Percentiles rank a stretch among this genome's conserved stretches.
phyloP scores from a whole-genome alignment of 2,797 vertebrate genomes.

The Microctenopoma lineatum region DNA sequence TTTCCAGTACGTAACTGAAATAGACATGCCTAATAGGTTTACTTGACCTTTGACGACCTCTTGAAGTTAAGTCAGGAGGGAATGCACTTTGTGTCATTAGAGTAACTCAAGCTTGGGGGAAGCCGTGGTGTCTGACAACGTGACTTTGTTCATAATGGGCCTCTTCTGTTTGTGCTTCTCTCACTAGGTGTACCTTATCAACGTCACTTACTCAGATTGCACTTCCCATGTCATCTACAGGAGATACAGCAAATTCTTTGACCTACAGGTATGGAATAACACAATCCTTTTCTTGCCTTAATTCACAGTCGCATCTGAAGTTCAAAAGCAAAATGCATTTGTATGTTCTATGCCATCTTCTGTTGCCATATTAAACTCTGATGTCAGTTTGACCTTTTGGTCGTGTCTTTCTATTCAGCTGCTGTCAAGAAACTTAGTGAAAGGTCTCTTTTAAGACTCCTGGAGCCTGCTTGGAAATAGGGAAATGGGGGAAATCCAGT shows the following conservation, averaged over 20 bases:
- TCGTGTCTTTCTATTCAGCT: slow-evolving; percentile 40
- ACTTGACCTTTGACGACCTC: slow-evolving; percentile 63
- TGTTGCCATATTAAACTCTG: slow-evolving; percentile 16
- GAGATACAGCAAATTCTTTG: slow-evolving; percentile 99
- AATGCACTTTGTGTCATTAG: slow-evolving; percentile 61
- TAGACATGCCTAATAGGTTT: slow-evolving; percentile 66
- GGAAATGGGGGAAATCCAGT: slow-evolving; percentile 74
- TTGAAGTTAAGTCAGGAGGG: slow-evolving; percentile 57
- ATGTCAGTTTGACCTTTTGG: slow-evolving; percentile 51
- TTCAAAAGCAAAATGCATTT: not conserved
- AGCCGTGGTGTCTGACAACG: slow-evolving; percentile 54
- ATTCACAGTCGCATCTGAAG: not conserved
- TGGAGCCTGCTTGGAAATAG: slow-evolving; percentile 70
- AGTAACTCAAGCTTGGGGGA: slow-evolving; percentile 28
- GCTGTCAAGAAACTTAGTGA: slow-evolving; percentile 78
- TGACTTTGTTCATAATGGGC: slow-evolving; percentile 47
- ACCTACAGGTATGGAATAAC: slow-evolving; percentile 89
- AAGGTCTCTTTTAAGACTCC: slow-evolving; percentile 87
- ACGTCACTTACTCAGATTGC: slow-evolving; percentile 95
- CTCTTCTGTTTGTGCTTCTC: slow-evolving; percentile 56
- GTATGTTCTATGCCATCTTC: slow-evolving; percentile 2
- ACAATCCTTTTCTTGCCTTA: not conserved
- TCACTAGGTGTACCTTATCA: slow-evolving; percentile 96
- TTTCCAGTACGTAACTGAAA: slow-evolving; percentile 52
- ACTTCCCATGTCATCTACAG: slow-evolving; percentile 95